Conservation (phyloP, 2,888 invertebrate species). For the Epistrophe eligans region DNA sequence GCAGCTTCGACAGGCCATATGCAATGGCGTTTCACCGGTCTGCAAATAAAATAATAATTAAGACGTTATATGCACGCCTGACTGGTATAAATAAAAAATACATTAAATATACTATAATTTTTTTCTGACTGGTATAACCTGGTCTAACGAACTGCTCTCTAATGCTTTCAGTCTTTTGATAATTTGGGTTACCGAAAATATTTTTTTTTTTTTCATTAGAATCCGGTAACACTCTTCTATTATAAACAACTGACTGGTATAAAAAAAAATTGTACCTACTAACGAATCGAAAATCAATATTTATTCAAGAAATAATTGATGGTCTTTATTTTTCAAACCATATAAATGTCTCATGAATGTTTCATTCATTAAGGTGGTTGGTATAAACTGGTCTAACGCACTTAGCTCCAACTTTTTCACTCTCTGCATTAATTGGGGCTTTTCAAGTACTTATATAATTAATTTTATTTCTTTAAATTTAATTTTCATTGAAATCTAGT, state of each 20-base stretch:
- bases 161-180: neutral
- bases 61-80: neutral
- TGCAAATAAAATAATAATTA: conserved; percentile 80
- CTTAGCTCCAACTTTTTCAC: no score
- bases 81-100: neutral
- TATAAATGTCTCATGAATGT: no score
- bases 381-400: no score
- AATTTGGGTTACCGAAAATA: no score
- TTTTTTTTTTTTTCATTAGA: neutral
- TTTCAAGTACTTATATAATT: no score
- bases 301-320: no score
- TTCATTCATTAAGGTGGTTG: no score
- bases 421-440: no score
- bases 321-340: no score
- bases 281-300: neutral
- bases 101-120: neutral
- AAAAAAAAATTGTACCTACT: neutral
- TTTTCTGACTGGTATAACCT: neutral
- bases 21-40: conserved; percentile 97
- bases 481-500: no score
- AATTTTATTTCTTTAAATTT: no score
- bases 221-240: neutral
- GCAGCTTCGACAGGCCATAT: conserved; percentile 95
- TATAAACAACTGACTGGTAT: neutral
- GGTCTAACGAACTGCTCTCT: neutral